Evolutionary conservation across 2,888 invertebrate species (phyloP), one percentile per base, ranked within the genome.

Genomic region (Nomada ferruginata): DNA sequence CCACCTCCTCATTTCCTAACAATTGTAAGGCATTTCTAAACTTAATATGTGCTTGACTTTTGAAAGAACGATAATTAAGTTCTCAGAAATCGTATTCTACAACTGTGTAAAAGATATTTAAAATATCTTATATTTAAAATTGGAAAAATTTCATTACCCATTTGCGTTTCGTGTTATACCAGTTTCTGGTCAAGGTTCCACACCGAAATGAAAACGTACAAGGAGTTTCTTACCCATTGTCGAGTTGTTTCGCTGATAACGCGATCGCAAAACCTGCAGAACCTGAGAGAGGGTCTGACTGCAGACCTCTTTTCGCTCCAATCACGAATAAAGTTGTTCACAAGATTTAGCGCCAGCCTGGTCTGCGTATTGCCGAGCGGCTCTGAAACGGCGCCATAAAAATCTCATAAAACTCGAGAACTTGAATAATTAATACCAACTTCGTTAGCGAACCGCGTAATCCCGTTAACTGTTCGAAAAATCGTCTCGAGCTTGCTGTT

Each of bases 211-310:
- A 36, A 36, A 36, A 36, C 18, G 26, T 10, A 36, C 23, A 47
- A 13, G 5, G 7, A 36, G 18, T 65, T 0, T 50, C 69, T 29
- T 42, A 85, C 85, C 85, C 59, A 79, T 36, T 59, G 73, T 20
- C 61, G 80, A 44, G 60, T 60, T 2, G 42, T 55, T 29, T 86
- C 79, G 18, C 57, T 76, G 61, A 83, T 64, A 26, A 70, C 55
- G 2, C 60, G 61, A 20, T 79, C 66, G 64, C 87, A 86, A 15
- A 84, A 88, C 64, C 60, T 77, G 72, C 87, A 84, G 18, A 78
- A 50, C 53, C 59, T 79, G 20, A 78, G 42, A 63, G 55, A 73
- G 57, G 65, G 66, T n/a, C 50, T 63, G 11, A 44, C 53, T 0
- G n/a, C 18, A 11, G 76, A 72, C 18, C 65, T 77, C 59, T 29